phyloP scores from a whole-genome alignment of 2,797 vertebrate genomes.

The Anisognathus igniventris region DNA sequence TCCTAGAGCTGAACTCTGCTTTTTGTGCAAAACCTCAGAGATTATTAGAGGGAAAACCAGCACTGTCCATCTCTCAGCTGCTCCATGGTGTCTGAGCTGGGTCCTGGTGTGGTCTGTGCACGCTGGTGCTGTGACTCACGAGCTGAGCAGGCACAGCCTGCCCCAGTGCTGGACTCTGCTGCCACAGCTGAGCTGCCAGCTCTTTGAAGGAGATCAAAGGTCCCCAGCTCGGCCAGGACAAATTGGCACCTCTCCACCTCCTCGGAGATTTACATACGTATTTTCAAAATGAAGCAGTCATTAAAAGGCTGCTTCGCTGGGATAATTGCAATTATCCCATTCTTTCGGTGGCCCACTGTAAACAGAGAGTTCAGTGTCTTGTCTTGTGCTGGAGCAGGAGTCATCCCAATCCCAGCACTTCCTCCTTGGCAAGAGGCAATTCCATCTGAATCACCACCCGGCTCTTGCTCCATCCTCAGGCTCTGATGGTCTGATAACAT shows the following conservation, averaged over 20 bases:
- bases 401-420: slow-evolving; percentile 51
- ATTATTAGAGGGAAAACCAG: background rate
- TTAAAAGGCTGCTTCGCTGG: slow-evolving; percentile 18
- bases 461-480: slow-evolving; percentile 38
- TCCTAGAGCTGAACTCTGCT: background rate
- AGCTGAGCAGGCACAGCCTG: background rate
- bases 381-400: slow-evolving; percentile 36
- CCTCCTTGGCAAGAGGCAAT: slow-evolving; percentile 51
- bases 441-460: slow-evolving; percentile 30
- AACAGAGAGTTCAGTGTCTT: slow-evolving; percentile 70
- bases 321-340: slow-evolving; percentile 71
- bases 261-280: background rate
- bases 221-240: background rate
- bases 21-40: rapidly evolving
- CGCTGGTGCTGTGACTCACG: background rate
- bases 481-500: slow-evolving; percentile 43
- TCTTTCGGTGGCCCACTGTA: slow-evolving; percentile 54
- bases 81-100: background rate
- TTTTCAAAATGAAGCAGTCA: background rate
- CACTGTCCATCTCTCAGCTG: background rate
- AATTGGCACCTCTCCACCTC: slow-evolving; percentile 22
- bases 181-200: background rate
- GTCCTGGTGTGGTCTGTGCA: background rate
- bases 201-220: slow-evolving; percentile 37
- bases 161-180: background rate